Evolutionary conservation across 2,888 invertebrate species (phyloP).

Genomic region (Clanis bilineata): DNA sequence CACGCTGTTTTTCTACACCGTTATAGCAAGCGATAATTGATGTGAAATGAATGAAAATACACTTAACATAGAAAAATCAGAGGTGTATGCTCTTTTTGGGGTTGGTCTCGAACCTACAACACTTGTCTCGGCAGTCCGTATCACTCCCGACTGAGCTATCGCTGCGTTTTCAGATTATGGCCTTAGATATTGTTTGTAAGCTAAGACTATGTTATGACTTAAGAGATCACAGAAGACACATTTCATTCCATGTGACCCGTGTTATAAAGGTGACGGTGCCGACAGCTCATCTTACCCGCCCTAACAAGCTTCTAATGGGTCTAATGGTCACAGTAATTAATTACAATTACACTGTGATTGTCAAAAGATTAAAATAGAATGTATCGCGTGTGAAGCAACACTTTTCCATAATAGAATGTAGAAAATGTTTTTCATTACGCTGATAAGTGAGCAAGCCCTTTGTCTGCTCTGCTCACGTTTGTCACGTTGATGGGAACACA

Average conservation of each 20-base stretch:
- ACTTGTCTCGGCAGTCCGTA: too few species aligned
- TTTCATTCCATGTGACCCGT: not conserved
- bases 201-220: not conserved
- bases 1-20: too few species aligned
- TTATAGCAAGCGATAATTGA: too few species aligned
- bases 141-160: too few species aligned
- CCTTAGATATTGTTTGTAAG: not conserved
- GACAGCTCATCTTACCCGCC: slow-evolving; percentile 16
- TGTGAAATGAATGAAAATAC: too few species aligned
- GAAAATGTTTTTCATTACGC: slow-evolving; percentile 60
- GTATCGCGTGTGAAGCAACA: slow-evolving; percentile 72
- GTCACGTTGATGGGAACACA: slow-evolving; percentile 60
- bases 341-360: slow-evolving; percentile 69
- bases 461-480: slow-evolving; percentile 59
- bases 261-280: not conserved
- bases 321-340: slow-evolving; percentile 64
- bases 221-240: not conserved
- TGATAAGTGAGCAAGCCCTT: slow-evolving; percentile 49
- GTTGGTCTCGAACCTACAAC: too few species aligned
- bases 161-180: too few species aligned
- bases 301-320: slow-evolving; percentile 21
- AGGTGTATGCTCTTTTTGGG: too few species aligned
- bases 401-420: slow-evolving; percentile 70
- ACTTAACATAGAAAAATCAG: too few species aligned
- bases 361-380: slow-evolving; percentile 77